phyloP scores from a whole-genome alignment of 2,113 vertebrate species.

The Hippocampus guttulatus region DNA sequence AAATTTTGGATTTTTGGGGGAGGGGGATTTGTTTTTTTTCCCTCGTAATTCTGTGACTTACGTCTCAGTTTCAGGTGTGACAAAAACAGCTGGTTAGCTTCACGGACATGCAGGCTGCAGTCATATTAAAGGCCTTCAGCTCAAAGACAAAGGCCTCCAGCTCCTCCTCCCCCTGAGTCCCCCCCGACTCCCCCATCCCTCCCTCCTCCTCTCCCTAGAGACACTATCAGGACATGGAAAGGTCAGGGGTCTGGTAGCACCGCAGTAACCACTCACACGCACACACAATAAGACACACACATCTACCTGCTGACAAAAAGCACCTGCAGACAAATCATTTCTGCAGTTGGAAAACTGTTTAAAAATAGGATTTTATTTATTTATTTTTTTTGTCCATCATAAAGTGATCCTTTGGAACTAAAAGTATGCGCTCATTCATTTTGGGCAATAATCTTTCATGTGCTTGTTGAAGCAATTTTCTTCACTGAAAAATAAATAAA shows the following conservation, averaged over 20 bases:
- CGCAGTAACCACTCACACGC: slow-evolving; percentile 35
- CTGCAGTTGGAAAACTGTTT: not conserved
- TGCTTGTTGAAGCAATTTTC: no score
- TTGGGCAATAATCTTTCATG: not conserved
- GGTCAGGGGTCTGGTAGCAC: slow-evolving; percentile 65
- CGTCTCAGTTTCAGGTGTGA: not conserved
- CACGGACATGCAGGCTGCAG: slow-evolving; percentile 20
- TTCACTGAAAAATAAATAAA: no score
- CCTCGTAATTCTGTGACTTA: not conserved
- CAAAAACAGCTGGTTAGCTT: slow-evolving; percentile 28
- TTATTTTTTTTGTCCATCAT: not conserved
- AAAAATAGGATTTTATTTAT: not conserved
- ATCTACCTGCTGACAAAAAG: slow-evolving; percentile 33
- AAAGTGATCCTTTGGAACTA: not conserved
- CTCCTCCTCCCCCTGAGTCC: not conserved
- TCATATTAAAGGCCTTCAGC: slow-evolving; percentile 34
- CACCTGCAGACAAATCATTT: slow-evolving; percentile 36
- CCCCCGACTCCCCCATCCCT: slow-evolving; percentile 11
- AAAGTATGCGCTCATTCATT: not conserved
- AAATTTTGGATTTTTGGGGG: not conserved
- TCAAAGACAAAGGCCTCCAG: slow-evolving; percentile 50
- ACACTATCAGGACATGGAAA: slow-evolving; percentile 70
- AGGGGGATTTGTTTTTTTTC: not conserved
- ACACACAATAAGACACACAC: slow-evolving; percentile 29
- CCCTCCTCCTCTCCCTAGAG: slow-evolving; percentile 48